phyloP scores from a whole-genome alignment of 2,888 invertebrate genomes.

The Cetonia aurata region DNA sequence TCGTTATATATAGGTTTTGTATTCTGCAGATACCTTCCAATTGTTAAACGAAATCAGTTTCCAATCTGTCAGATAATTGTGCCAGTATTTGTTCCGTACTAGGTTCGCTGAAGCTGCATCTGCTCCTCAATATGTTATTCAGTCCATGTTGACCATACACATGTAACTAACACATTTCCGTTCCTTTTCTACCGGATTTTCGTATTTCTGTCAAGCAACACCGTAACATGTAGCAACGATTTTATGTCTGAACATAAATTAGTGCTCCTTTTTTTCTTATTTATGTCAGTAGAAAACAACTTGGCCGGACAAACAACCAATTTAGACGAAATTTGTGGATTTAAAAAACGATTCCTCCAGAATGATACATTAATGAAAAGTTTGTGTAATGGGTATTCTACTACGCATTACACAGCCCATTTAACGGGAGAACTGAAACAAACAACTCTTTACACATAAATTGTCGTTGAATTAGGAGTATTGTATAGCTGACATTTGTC shows the following conservation, averaged over 20 bases:
- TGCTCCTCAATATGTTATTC: not conserved
- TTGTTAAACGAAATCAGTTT: slow-evolving; percentile 15
- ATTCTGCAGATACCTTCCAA: slow-evolving; percentile 1
- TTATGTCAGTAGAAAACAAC: too few species aligned
- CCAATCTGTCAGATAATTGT: slow-evolving; percentile 4
- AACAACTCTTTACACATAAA: slow-evolving; percentile 32
- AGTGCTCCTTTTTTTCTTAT: too few species aligned
- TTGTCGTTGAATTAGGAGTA: slow-evolving; percentile 38
- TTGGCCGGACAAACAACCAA: too few species aligned
- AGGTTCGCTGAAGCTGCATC: slow-evolving; percentile 5
- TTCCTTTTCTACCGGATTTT: too few species aligned
- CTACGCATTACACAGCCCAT: not conserved
- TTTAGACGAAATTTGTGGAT: too few species aligned
- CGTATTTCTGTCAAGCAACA: too few species aligned
- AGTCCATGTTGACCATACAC: too few species aligned
- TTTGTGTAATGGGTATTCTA: not conserved
- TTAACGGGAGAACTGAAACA: slow-evolving; percentile 4
- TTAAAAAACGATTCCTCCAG: not conserved
- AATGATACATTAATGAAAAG: not conserved
- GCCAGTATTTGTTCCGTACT: not conserved
- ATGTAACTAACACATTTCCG: too few species aligned
- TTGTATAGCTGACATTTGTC: slow-evolving; percentile 37
- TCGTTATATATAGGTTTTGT: not conserved
- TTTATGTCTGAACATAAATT: too few species aligned
- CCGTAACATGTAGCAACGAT: too few species aligned